Conservation (phyloP, 2,888 invertebrate species). For the Isotomurus palustris region DNA sequence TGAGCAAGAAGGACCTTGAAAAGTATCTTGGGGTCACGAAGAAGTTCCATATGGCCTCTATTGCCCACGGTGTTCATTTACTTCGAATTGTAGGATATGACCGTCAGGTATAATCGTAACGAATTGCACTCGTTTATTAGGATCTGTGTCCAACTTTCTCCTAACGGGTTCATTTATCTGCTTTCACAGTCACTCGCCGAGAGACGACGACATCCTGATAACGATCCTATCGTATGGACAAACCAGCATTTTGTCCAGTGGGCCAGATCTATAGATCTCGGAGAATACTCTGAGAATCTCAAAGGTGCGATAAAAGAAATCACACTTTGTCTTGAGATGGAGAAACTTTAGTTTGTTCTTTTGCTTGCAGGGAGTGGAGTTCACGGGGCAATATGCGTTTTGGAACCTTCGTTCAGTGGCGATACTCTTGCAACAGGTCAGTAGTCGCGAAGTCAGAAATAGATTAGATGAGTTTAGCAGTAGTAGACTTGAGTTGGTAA, state of each 20-base stretch:
- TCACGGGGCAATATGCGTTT: slow-evolving; percentile 73
- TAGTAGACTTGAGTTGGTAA: too few relatives aligned
- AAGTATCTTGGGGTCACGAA: slow-evolving; percentile 86
- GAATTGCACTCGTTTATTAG: too few relatives aligned
- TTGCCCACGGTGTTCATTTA: slow-evolving; percentile 88
- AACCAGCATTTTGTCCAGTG: slow-evolving; percentile 90
- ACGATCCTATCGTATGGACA: slow-evolving; percentile 92
- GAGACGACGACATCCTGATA: slow-evolving; percentile 80
- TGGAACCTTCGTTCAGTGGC: slow-evolving; percentile 89
- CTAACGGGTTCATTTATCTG: neutral
- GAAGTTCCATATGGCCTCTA: slow-evolving; percentile 91
- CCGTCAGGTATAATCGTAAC: slow-evolving; percentile 73
- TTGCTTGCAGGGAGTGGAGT: slow-evolving; percentile 76
- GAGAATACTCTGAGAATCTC: slow-evolving; percentile 87
- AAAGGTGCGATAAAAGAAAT: slow-evolving; percentile 62
- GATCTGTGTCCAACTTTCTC: neutral
- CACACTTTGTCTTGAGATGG: neutral
- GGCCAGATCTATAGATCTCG: slow-evolving; percentile 88
- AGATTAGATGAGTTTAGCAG: too few relatives aligned
- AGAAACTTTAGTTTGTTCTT: neutral
- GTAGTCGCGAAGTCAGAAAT: neutral
- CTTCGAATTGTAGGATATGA: slow-evolving; percentile 88
- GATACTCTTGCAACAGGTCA: slow-evolving; percentile 83
- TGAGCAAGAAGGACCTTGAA: slow-evolving; percentile 90
- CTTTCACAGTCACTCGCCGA: slow-evolving; percentile 70